Evolutionary conservation across 1,140 invertebrate genomes (phyloP), one percentile per base, ranked within the genome.

Genomic region (Ceratitis capitata): DNA sequence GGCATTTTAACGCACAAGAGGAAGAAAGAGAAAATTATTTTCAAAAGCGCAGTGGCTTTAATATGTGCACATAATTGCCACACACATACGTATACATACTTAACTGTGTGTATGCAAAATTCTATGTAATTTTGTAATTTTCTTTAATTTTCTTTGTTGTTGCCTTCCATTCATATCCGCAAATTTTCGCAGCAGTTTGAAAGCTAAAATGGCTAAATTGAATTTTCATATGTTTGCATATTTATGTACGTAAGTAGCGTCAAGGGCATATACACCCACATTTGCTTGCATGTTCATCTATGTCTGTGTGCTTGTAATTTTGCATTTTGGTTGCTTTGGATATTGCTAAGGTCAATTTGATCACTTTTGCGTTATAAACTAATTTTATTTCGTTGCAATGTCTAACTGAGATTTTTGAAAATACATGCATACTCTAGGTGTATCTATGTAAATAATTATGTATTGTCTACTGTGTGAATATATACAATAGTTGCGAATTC

Each of bases 121-220:
- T 6, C n/a, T 45, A 23, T 26, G 69, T 9, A 78, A 78, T 78
- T 78, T 78, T 39, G 39, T 32, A 78, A 78, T 78, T 78, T 78
- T 19, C 6, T 12, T 69, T 39, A 10, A 26, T 61, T 56, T 5
- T 56, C 23, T 5, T 56, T 56, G 1, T 45, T 78, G 2, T 45
- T 78, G 5, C 23, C 9, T 64, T 64, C 26, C 10, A 45, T 47
- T 29, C 39, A 23, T 78, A 47, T 78, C 16, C 69, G 69, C 69
- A 42, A 42, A 42, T 74, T 42, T 74, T 74, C 39, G 39, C 64
- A 74, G 64, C 39, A 45, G 29, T 42, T 74, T 74, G 0, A 39
- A 2, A 23, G 64, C 32, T 32, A 74, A 42, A 42, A 78, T 39
- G 69, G 69, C 26, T 39, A 78, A 47, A 78, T 78, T 78, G 10